Base-by-base conservation (phyloP, 2,797 vertebrate species). In the Rhodeus uyekii region DNA sequence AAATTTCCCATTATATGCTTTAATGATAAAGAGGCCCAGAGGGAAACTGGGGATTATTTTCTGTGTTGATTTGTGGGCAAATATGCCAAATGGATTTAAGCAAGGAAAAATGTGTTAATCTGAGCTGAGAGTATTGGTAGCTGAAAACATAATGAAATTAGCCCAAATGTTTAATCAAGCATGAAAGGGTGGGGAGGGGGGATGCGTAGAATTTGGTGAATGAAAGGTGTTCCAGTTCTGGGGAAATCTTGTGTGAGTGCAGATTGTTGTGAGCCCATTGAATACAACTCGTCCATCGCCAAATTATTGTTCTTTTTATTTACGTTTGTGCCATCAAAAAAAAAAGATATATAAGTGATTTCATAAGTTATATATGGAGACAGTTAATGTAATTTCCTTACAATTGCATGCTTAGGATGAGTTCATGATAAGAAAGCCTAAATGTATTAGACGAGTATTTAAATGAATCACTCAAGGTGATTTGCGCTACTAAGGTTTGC, bases 141-240 rank as follows among this genome's bases (percentile, higher is more conserved):
- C 63, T 67, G 63, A 67, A 78, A 78, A 36, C 42, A 50, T 36
- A 78, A 78, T 67, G 29, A 78, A 67, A 53, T 78, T 67, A 53
- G 14, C 32, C 46, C 7, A 24, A 67, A 67, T 78, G 53, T 50
- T 18, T 65, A 65, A 38, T 67, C 38, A 53, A 78, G 44, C 76
- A 67, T 67, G 61, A 67, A 53, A 50, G 16, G 8, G 39, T n/a
- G 18, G 42, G 8, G 39, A 14, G 18, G 42, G 32, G 16, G 44
- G 76, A 76, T 61, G 39, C n/a, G 32, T 46, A 19, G 14, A 63
- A 64, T 24, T 29, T 46, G 65, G 4, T 50, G 46, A 78, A 65
- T 50, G 32, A 78, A 78, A 32, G 22, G 42, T 64, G 75, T 61
- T 50, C 44, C 13, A 38, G 19, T 78, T 38, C 12, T 78, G 29